These are phyloP conservation scores for Alexandromys oeconomus DNA, from an alignment of 2,797 vertebrate genomes.

Conservation along the genomic window DNA sequence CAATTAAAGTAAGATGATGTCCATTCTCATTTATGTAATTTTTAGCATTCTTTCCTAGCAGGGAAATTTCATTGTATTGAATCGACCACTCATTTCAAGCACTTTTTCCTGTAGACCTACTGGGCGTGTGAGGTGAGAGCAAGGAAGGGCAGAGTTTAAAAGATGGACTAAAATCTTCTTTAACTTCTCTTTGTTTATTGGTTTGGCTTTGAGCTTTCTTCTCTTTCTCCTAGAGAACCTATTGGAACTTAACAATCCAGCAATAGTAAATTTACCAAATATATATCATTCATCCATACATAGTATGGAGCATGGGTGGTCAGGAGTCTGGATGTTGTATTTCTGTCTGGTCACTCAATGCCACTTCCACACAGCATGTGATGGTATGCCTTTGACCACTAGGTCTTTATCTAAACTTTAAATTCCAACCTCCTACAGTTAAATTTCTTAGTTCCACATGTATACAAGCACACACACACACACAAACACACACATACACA, in stretches of 20 bases:
- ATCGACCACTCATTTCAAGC: neutral
- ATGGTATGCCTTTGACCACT: accelerated
- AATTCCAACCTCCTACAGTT: neutral
- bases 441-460: neutral
- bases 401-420: neutral
- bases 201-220: neutral
- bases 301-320: neutral
- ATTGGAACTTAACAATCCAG: neutral
- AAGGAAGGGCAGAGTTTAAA: neutral
- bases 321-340: accelerated
- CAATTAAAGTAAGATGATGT: neutral
- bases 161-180: neutral
- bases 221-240: neutral
- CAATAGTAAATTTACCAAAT: neutral
- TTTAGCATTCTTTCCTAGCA: neutral
- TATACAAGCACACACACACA: neutral
- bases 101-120: accelerated
- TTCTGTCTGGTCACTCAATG: neutral
- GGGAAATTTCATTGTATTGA: accelerated
- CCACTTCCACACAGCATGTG: neutral
- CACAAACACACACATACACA: no score
- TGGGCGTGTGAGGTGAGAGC: neutral
- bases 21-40: neutral
- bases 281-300: neutral
- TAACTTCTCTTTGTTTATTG: neutral